phyloP scores from a whole-genome alignment of 2,797 vertebrate species.

The Craterocephalus amniculus region DNA sequence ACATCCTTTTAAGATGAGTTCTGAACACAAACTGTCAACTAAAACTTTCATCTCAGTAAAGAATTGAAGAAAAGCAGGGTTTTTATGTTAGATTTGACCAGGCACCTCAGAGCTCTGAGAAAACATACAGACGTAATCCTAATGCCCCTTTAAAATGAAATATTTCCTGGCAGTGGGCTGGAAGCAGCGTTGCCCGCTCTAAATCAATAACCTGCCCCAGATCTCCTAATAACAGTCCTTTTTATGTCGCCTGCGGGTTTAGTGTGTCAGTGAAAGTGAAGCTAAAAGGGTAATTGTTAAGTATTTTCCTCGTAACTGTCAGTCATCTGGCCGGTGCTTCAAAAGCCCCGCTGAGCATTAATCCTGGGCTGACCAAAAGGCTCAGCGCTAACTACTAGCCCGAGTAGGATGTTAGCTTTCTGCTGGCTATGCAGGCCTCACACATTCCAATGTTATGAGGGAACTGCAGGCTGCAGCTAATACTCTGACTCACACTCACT shows the following conservation, averaged over 20 bases:
- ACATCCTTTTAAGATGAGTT: neutral
- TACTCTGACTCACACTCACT: neutral
- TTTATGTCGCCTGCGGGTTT: conserved; percentile 28
- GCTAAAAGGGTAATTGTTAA: conserved; percentile 47
- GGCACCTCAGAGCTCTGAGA: neutral
- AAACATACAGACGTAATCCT: neutral
- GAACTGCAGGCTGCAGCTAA: conserved; percentile 31
- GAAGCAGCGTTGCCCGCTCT: conserved; percentile 7
- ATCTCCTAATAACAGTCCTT: conserved; percentile 21
- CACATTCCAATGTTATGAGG: conserved; percentile 76
- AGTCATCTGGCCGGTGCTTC: conserved; percentile 13
- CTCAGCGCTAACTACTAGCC: conserved; percentile 37
- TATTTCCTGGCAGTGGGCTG: conserved; percentile 1
- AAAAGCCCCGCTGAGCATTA: conserved; percentile 16
- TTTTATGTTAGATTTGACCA: neutral
- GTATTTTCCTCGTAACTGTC: conserved; percentile 48
- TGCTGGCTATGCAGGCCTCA: conserved; percentile 53
- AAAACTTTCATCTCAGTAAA: neutral
- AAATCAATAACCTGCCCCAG: neutral
- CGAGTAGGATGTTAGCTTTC: conserved; percentile 56
- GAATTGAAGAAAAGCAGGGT: neutral
- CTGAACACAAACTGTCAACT: neutral
- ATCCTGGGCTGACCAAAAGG: conserved; percentile 23
- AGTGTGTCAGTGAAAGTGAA: conserved; percentile 47
- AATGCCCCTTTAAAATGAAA: neutral